A percentile compares a stretch with the other conserved stretches of the same genome.
These are phyloP conservation scores for Megaceryle torquata DNA, from an alignment of 2,113 vertebrate genomes.

Conservation along the genomic window DNA sequence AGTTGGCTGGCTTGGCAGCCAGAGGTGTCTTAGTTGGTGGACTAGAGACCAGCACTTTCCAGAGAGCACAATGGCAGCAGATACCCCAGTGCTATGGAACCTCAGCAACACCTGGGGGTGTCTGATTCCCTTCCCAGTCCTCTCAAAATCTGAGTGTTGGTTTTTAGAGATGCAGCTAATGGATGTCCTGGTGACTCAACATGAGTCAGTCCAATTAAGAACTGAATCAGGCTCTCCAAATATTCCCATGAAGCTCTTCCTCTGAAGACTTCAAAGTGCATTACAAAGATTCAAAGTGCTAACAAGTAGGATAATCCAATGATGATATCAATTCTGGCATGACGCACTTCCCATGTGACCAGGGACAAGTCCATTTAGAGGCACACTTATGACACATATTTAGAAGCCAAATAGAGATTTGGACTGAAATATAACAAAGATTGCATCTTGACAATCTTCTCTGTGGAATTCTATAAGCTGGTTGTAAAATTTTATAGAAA, in stretches of 20 bases:
- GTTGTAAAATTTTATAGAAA: conserved; percentile 35
- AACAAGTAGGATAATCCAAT: conserved; percentile 37
- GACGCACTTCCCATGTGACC: not conserved
- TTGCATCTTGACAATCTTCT: conserved; percentile 13
- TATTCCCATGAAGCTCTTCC: conserved; percentile 53
- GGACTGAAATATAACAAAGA: not conserved
- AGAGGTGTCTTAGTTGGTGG: not conserved
- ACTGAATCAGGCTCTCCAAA: conserved; percentile 59
- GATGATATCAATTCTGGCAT: conserved; percentile 21
- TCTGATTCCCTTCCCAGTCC: not conserved
- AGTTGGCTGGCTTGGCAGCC: not conserved
- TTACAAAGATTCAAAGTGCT: conserved; percentile 39
- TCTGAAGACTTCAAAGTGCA: conserved; percentile 57
- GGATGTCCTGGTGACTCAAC: conserved; percentile 38
- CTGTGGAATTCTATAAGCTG: not conserved
- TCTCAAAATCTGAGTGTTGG: not conserved
- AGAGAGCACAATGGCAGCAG: not conserved
- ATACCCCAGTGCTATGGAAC: not conserved
- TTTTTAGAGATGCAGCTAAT: conserved; percentile 21
- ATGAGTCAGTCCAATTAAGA: conserved; percentile 54
- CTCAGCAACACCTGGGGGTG: not conserved
- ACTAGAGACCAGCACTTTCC: not conserved
- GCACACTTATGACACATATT: not conserved
- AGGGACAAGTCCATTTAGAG: conserved; percentile 5
- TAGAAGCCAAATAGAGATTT: conserved; percentile 10